Percentiles rank a stretch among this genome's conserved stretches.
These are phyloP conservation scores for Arrhopalites spinosus DNA, from an alignment of 2,888 invertebrate genomes.

Conservation along the genomic window DNA sequence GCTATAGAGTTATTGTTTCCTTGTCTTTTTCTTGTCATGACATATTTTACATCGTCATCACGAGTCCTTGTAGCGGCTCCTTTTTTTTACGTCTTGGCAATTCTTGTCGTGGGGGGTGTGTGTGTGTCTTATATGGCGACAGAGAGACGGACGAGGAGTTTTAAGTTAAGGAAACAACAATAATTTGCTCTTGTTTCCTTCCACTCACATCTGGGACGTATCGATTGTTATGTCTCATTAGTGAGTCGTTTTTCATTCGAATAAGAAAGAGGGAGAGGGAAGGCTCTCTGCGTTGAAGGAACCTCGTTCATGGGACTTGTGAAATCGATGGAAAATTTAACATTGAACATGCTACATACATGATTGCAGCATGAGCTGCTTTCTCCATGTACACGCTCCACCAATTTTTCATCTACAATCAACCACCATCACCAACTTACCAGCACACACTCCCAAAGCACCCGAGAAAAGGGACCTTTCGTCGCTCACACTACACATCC, in stretches of 20 bases:
- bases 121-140: too few relatives aligned
- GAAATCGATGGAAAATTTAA: neutral
- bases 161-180: slow-evolving; percentile 4
- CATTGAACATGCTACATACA: neutral
- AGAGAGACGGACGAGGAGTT: too few relatives aligned
- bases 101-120: too few relatives aligned
- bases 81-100: neutral
- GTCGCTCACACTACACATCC: neutral
- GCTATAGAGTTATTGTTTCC: too few relatives aligned
- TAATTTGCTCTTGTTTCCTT: slow-evolving; percentile 30
- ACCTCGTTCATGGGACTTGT: neutral
- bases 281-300: neutral
- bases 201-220: slow-evolving; percentile 25
- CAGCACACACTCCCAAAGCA: neutral
- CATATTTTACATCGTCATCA: slow-evolving; percentile 18
- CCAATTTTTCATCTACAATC: slow-evolving; percentile 38
- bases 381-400: slow-evolving; percentile 24
- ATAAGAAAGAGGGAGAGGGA: slow-evolving; percentile 8
- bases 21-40: slow-evolving; percentile 1
- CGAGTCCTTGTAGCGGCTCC: neutral
- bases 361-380: neutral
- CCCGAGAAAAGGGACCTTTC: neutral
- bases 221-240: slow-evolving; percentile 43
- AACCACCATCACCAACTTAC: slow-evolving; percentile 1
- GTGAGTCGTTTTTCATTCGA: slow-evolving; percentile 37